Base-by-base conservation (phyloP, 2,888 invertebrate genomes). In the Patella depressa region DNA sequence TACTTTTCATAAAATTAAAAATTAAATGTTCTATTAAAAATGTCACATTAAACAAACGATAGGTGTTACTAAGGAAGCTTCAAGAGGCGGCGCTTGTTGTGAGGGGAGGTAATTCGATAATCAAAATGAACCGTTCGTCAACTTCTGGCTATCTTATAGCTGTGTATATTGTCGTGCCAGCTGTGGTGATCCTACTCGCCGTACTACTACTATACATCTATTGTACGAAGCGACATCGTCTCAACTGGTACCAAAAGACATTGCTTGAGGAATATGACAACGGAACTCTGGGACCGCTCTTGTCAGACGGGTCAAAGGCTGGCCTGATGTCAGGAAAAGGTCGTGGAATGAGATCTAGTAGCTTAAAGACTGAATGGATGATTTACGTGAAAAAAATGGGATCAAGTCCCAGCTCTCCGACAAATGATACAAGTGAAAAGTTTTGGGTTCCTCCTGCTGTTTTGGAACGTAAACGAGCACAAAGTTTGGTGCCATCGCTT, bases 181-280 rank as follows among this genome's bases (percentile, higher is more conserved):
- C 79, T 15, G 75, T 80, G 9, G 53, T 85, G n/a, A 72, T 84
- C 17, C 53, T 77, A 11, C 78, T 85, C 54, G 65, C 80, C 14
- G 72, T 82, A 15, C 76, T 81, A n/a, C 89, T 93, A 7, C 84
- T 93, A 2, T 94, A 93, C 82, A 92, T 93, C 54, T 93, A 93
- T 72, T 94, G 93, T 86, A 93, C 93, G 24, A 92, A 92, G 78
- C 92, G 92, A 71, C 93, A 93, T 86, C 91, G 93, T 57, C 91
- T 94, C 65, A 94, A 94, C 88, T 94, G 94, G 94, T 94, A 93
- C 84, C 94, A 94, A 88, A 93, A 93, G 82, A 93, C 93, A 81
- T 89, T 94, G 9, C 88, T 94, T 53, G 94, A 94, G 83, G 92
- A 93, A 53, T 57, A 77, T 65, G 65, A 65, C 24, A 19, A 24